Evolutionary conservation across 2,888 invertebrate species (phyloP).

Genomic region (Operophtera brumata): DNA sequence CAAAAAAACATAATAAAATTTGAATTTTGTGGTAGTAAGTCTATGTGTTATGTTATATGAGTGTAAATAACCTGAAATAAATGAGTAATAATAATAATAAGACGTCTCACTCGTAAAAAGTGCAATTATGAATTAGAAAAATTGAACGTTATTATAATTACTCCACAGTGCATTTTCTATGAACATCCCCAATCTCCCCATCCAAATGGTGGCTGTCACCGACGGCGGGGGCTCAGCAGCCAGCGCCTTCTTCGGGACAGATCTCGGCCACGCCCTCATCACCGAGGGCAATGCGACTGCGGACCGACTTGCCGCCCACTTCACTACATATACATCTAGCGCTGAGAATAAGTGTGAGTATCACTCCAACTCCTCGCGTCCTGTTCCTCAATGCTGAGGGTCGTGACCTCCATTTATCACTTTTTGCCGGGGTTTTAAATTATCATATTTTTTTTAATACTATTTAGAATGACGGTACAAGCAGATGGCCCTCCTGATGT

Average conservation of each 20-base stretch:
- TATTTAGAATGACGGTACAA: too few species aligned
- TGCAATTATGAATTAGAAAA: neutral
- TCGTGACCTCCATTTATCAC: too few species aligned
- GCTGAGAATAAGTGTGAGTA: conserved; percentile 91
- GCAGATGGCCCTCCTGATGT: too few species aligned
- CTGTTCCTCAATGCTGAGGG: too few species aligned
- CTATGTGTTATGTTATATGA: too few species aligned
- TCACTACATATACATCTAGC: conserved; percentile 93
- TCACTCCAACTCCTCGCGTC: neutral
- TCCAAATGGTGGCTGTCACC: conserved; percentile 96
- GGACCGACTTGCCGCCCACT: conserved; percentile 93
- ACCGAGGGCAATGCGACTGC: conserved; percentile 96
- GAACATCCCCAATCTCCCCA: conserved; percentile 95
- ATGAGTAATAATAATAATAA: too few species aligned
- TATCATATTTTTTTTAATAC: too few species aligned
- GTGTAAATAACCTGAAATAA: too few species aligned
- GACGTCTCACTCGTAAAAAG: too few species aligned
- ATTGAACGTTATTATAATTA: neutral
- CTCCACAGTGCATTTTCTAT: conserved; percentile 90
- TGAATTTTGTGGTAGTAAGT: too few species aligned
- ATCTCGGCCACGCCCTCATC: conserved; percentile 93
- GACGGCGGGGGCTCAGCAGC: conserved; percentile 90
- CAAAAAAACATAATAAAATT: too few species aligned
- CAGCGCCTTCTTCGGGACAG: conserved; percentile 93
- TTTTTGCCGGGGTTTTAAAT: too few species aligned